Conservation (phyloP, 1,140 invertebrate species). For the Drosophila leontia region DNA sequence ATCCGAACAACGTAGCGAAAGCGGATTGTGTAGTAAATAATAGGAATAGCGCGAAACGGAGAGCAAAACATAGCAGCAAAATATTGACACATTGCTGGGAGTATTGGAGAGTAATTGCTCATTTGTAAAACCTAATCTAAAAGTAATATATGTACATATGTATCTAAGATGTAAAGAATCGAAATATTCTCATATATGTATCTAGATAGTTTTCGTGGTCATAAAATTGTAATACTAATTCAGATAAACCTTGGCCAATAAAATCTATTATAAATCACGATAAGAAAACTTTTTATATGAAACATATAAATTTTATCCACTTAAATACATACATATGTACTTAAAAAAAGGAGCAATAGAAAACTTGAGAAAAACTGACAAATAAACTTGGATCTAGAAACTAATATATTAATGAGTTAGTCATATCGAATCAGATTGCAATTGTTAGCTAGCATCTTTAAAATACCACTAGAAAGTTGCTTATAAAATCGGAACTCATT, state of each 20-base stretch:
- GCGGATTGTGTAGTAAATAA: constrained; percentile 41
- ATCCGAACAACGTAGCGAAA: constrained; percentile 51
- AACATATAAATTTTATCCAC: too few relatives aligned
- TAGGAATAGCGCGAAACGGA: constrained; percentile 38
- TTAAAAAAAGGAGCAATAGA: too few relatives aligned
- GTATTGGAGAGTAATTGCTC: background rate
- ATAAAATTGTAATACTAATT: too few relatives aligned
- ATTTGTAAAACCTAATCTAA: background rate
- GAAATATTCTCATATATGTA: too few relatives aligned
- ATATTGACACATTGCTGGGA: constrained; percentile 11
- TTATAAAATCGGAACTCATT: background rate
- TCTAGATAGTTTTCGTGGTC: too few relatives aligned
- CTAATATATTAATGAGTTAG: background rate
- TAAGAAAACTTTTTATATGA: too few relatives aligned
- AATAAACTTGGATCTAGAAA: background rate
- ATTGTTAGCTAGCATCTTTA: background rate
- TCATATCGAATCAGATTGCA: background rate
- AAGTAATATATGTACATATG: background rate
- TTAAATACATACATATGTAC: too few relatives aligned
- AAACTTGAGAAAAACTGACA: background rate
- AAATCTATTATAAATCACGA: too few relatives aligned
- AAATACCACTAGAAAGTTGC: background rate
- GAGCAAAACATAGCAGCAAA: constrained; percentile 36
- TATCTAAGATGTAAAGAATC: background rate
- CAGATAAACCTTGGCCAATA: too few relatives aligned